phyloP scores from a whole-genome alignment of 2,888 invertebrate genomes.

The Dicyrtoma fusca region DNA sequence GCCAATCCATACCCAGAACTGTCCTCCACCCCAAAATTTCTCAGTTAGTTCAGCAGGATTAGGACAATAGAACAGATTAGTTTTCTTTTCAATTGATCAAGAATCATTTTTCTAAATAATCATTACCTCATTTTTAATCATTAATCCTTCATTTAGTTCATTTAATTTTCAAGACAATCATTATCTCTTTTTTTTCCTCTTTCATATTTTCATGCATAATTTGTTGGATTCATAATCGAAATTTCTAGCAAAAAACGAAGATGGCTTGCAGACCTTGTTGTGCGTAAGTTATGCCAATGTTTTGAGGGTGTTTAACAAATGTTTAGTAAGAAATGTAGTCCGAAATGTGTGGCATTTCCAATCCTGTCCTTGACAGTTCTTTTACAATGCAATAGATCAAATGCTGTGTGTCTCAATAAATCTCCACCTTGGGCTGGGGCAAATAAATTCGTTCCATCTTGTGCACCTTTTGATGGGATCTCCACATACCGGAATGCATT shows the following conservation, averaged over 20 bases:
- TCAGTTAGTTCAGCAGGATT: too few species aligned
- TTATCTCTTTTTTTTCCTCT: not conserved
- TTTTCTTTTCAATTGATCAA: too few species aligned
- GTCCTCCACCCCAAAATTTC: too few species aligned
- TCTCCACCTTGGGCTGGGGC: slow-evolving; percentile 33
- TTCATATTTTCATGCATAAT: not conserved
- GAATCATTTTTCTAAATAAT: too few species aligned
- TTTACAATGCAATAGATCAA: slow-evolving; percentile 13
- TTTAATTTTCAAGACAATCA: not conserved
- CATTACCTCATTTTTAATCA: too few species aligned
- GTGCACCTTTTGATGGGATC: slow-evolving; percentile 37
- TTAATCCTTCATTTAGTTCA: too few species aligned
- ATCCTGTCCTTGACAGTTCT: too few species aligned
- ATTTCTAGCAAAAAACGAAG: not conserved
- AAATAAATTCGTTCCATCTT: slow-evolving; percentile 31
- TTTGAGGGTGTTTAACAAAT: not conserved
- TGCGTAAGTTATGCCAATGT: not conserved
- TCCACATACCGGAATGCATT: slow-evolving; percentile 43
- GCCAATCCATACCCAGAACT: too few species aligned
- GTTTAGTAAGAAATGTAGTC: too few species aligned
- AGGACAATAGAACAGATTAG: too few species aligned
- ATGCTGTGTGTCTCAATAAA: slow-evolving; percentile 38
- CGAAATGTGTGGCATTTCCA: too few species aligned
- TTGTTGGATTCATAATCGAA: too few species aligned
- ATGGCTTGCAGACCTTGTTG: not conserved